phyloP scores from a whole-genome alignment of 1,140 invertebrate genomes.

The Drosophila triauraria region DNA sequence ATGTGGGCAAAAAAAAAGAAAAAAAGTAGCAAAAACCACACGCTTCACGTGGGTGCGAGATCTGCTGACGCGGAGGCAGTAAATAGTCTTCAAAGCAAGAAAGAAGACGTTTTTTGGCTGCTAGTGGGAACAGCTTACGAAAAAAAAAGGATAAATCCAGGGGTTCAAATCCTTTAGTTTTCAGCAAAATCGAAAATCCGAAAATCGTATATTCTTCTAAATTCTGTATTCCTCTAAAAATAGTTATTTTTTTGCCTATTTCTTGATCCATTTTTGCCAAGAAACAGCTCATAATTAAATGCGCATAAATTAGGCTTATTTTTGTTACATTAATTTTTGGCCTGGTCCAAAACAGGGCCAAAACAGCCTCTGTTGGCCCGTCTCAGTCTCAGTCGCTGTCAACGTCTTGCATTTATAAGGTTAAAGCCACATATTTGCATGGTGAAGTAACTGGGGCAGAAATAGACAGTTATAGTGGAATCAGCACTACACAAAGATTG shows the following conservation, averaged over 20 bases:
- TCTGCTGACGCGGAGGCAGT: constrained; percentile 26
- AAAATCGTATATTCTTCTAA: neutral
- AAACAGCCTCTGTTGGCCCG: constrained; percentile 7
- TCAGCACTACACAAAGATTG: neutral
- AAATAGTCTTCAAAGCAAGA: constrained; percentile 7
- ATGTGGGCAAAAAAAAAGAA: constrained; percentile 40
- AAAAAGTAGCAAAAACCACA: constrained; percentile 42
- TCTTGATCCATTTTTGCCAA: constrained; percentile 6
- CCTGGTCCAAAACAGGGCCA: constrained; percentile 29
- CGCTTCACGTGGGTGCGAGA: constrained; percentile 43
- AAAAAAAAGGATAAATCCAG: neutral
- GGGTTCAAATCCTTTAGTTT: neutral
- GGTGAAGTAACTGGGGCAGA: constrained; percentile 68
- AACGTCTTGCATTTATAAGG: constrained; percentile 70
- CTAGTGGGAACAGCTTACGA: neutral
- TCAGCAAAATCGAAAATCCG: too few species aligned
- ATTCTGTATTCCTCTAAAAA: constrained; percentile 22
- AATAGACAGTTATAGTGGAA: constrained; percentile 30
- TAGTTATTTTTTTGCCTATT: neutral
- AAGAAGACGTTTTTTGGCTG: neutral
- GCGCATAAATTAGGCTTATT: constrained; percentile 38
- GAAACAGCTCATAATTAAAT: constrained; percentile 22
- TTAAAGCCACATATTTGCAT: constrained; percentile 77
- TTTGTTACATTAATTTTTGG: constrained; percentile 39
- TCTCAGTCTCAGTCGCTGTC: constrained; percentile 14